A percentile compares a stretch with the other conserved stretches of the same genome.
These are phyloP conservation scores for Peucedramus taeniatus DNA, from an alignment of 2,113 vertebrate species.

Conservation along the genomic window DNA sequence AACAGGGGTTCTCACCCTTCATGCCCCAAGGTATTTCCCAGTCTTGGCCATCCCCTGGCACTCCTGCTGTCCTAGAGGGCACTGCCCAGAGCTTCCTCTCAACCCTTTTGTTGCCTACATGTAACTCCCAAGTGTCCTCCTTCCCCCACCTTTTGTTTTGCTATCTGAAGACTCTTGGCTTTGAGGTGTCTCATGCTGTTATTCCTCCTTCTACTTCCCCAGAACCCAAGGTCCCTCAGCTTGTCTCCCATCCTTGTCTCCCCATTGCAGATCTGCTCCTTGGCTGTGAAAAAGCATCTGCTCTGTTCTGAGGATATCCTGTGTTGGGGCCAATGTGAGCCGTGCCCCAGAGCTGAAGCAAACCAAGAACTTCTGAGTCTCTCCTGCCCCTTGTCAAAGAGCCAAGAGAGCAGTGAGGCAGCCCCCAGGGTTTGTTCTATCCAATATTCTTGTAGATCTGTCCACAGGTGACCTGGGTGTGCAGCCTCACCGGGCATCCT, in stretches of 20 bases:
- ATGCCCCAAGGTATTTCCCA: background rate
- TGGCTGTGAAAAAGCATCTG: background rate
- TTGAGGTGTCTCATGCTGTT: background rate
- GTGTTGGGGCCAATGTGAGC: rapidly evolving
- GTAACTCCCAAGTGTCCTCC: background rate
- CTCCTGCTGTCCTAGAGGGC: background rate
- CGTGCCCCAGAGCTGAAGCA: background rate
- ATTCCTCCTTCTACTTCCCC: background rate
- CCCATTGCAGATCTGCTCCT: background rate
- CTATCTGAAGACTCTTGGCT: background rate
- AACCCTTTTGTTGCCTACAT: rapidly evolving
- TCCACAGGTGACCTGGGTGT: background rate
- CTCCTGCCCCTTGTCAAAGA: rapidly evolving
- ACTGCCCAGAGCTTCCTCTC: background rate
- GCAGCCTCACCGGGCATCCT: rapidly evolving
- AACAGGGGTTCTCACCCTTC: background rate
- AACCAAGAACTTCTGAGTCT: background rate
- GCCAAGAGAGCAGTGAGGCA: background rate
- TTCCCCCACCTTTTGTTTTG: rapidly evolving
- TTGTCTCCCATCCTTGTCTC: background rate
- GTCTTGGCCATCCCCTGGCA: background rate
- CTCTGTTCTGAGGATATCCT: background rate
- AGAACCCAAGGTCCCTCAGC: background rate
- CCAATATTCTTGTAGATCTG: background rate
- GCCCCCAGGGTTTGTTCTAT: background rate